A percentile compares a stretch with the other conserved stretches of the same genome.
phyloP scores from a whole-genome alignment of 1,140 invertebrate genomes.

The Branchinecta lynchi region DNA sequence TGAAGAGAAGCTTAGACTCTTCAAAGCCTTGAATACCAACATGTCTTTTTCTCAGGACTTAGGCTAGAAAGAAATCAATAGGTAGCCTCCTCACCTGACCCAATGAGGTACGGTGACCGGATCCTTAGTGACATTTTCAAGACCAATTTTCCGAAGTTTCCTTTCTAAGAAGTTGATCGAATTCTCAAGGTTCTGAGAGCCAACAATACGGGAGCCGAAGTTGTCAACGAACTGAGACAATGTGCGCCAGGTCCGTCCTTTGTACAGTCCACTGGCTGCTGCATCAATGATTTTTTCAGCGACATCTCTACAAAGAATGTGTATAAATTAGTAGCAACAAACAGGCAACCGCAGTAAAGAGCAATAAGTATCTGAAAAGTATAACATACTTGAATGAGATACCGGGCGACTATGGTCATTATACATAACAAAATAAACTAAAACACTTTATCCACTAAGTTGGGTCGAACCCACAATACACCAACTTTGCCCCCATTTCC shows the following conservation, averaged over 20 bases:
- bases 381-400: too few relatives aligned
- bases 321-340: too few relatives aligned
- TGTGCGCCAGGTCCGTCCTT: conserved; percentile 29
- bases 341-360: too few relatives aligned
- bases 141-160: conserved; percentile 26
- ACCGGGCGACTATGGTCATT: too few relatives aligned
- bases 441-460: too few relatives aligned
- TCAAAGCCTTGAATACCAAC: too few relatives aligned
- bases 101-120: conserved; percentile 28
- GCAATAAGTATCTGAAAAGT: too few relatives aligned
- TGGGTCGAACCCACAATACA: too few relatives aligned
- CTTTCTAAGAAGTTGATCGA: conserved; percentile 34
- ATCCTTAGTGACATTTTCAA: conserved; percentile 35
- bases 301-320: not conserved
- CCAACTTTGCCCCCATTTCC: too few relatives aligned
- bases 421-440: too few relatives aligned
- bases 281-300: conserved; percentile 26
- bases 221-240: conserved; percentile 31
- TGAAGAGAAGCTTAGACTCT: too few relatives aligned
- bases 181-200: conserved; percentile 31
- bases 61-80: conserved; percentile 15
- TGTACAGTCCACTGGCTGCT: conserved; percentile 26
- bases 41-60: not conserved
- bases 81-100: conserved; percentile 24
- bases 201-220: conserved; percentile 31